phyloP scores from a whole-genome alignment of 2,888 invertebrate species.

The Protonemura montana region DNA sequence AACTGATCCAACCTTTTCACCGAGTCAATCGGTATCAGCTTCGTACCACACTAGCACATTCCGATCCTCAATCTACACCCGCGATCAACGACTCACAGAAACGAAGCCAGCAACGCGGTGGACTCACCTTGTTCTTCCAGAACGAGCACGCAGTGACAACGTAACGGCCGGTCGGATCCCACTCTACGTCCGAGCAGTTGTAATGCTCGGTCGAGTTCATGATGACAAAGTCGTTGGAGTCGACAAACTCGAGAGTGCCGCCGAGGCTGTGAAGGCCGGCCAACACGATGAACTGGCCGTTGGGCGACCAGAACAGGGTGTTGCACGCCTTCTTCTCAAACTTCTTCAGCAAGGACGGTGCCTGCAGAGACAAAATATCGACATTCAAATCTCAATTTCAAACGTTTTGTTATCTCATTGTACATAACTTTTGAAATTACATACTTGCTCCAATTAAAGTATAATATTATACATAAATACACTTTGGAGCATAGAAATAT shows the following conservation, averaged over 20 bases:
- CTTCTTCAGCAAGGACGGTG: conserved; percentile 55
- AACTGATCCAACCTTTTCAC: too few relatives aligned
- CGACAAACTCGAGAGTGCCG: conserved; percentile 93
- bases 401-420: too few relatives aligned
- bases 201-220: conserved; percentile 95
- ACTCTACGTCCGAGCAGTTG: conserved; percentile 93
- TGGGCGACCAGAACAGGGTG: conserved; percentile 91
- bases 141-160: conserved; percentile 94
- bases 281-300: conserved; percentile 93
- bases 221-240: conserved; percentile 93
- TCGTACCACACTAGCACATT: too few relatives aligned
- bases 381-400: too few relatives aligned
- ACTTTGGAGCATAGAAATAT: too few relatives aligned
- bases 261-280: conserved; percentile 86
- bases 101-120: too few relatives aligned
- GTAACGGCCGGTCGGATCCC: conserved; percentile 99
- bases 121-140: conserved; percentile 88
- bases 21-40: too few relatives aligned
- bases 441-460: too few relatives aligned
- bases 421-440: too few relatives aligned
- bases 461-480: too few relatives aligned
- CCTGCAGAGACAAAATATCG: background rate
- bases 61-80: background rate
- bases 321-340: conserved; percentile 88
- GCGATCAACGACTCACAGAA: background rate